Base-by-base conservation (phyloP, 2,113 vertebrate genomes). In the Daboia siamensis region DNA sequence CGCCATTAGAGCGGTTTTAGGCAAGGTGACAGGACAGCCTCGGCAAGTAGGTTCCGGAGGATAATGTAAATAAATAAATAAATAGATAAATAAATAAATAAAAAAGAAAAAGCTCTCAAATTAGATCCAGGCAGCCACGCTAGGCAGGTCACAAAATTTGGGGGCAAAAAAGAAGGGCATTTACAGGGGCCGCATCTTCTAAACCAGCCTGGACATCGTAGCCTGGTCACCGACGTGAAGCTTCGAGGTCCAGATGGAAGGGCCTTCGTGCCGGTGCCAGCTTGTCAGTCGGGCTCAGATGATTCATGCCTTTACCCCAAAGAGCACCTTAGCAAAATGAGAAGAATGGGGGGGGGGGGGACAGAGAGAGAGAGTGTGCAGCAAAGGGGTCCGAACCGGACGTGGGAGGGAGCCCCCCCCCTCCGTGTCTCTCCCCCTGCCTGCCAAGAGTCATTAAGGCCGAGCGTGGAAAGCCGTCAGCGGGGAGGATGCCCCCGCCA, bases 241-340 rank as follows among this genome's bases (percentile, higher is more conserved):
- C 97, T 97, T 95, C 97, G 97, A 98, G 98, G 98, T 99, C 98
- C 99, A 99, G 99, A 99, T 99, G 99, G 99, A 99, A 98, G 98
- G 98, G 98, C 99, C 98, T 98, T 97, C 98, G 97, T 98, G 98
- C 98, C 98, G 98, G 98, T 99, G 99, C 99, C 99, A 99, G 98
- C 98, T 99, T 99, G 99, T 99, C 99, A 99, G 99, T 98, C 98
- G 99, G 99, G 99, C 99, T 99, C 99, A 99, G 99, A 99, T 99
- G 99, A 99, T 99, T 99, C 99, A 99, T 99, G 99, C 99, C 99
- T 99, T 99, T 99, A 98, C 98, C 98, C 98, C 98, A 54, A 99
- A 99, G 98, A 99, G 98, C 98, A 98, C 98, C 98, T 98, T 97
- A 98, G 98, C 98, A 98, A 98, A 92, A 98, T 98, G 97, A 98